Evolutionary conservation across 2,113 vertebrate species (phyloP), one percentile per base, ranked within the genome.

Genomic region (Brachypteracias leptosomus): DNA sequence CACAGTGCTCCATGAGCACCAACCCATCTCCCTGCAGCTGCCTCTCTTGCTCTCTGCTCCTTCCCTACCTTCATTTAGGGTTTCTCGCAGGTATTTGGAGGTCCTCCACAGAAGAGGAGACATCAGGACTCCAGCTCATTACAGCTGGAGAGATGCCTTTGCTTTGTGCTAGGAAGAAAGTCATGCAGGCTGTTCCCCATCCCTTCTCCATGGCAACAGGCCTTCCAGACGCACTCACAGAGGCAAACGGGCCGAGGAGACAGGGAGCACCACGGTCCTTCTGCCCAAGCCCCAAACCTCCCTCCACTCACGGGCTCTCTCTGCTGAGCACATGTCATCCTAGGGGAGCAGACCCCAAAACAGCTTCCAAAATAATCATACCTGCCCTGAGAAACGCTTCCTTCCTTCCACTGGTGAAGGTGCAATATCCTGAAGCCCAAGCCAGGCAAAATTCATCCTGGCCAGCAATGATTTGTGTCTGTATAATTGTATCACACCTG

Each of bases 131-230:
- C 44, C 2, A 0, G 42, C 76, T 78, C 68, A 6, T 46, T 84
- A 10, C 84, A 93, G 89, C 86, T 86, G 88, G 83, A 67, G 82
- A 88, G 54, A 81, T 3, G 80, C 36, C 79, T 94, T 83, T 86
- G 63, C 95, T 90, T 96, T 9, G 1, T 86, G 94, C 79, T 77
- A 35, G 88, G 81, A 88, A 36, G 35, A 57, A 42, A 93, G 88
- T 83, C 67, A 70, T 55, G 86, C 94, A 94, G 95, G 67, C 89
- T 52, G 76, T 77, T 97, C 91, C 73, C 94, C 94, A 95, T 83
- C 15, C 1, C 86, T 95, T 96, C 95, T 96, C 96, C 96, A 97
- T 97, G 96, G 96, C 96, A 97, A 97, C 96, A 81, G 94, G 94
- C 93, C 93, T 95, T 80, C 88, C 89, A 92, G 91, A 94, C 65